phyloP scores from a whole-genome alignment of 2,797 vertebrate species.

The Tokudaia tokunoshimensis region DNA sequence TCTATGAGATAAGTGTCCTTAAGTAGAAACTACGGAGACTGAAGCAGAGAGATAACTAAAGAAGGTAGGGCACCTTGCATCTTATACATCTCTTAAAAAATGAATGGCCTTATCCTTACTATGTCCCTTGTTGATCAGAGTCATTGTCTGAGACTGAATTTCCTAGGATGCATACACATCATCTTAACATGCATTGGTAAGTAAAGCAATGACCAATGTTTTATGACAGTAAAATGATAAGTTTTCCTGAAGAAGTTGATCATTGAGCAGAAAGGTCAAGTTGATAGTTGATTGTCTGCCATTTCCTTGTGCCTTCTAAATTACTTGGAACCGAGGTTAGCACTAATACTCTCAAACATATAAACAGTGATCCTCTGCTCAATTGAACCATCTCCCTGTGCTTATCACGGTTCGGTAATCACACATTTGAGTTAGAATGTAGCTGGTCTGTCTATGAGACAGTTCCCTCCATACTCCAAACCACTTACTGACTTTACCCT shows the following conservation, averaged over 20 bases:
- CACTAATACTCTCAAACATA: neutral
- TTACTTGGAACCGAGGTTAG: neutral
- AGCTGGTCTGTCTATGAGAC: conserved; percentile 63
- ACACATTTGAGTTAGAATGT: conserved; percentile 58
- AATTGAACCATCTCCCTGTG: neutral
- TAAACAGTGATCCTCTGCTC: neutral
- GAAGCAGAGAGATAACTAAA: neutral
- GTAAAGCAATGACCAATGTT: neutral
- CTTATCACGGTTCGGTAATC: neutral
- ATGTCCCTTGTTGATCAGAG: neutral
- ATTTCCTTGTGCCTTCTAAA: conserved; percentile 50
- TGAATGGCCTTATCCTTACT: neutral
- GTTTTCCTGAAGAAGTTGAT: conserved; percentile 1
- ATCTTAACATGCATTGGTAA: neutral
- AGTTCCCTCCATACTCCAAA: conserved; percentile 66
- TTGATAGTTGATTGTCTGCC: neutral
- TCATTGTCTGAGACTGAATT: neutral
- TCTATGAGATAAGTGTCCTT: neutral
- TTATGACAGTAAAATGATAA: conserved; percentile 35
- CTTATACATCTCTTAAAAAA: neutral
- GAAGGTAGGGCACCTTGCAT: neutral
- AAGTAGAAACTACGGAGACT: neutral
- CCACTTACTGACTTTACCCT: conserved; percentile 73
- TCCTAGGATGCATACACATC: neutral
- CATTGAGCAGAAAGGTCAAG: conserved; percentile 26